phyloP scores from a whole-genome alignment of 2,113 vertebrate species.

The Phrynocephalus versicolor region DNA sequence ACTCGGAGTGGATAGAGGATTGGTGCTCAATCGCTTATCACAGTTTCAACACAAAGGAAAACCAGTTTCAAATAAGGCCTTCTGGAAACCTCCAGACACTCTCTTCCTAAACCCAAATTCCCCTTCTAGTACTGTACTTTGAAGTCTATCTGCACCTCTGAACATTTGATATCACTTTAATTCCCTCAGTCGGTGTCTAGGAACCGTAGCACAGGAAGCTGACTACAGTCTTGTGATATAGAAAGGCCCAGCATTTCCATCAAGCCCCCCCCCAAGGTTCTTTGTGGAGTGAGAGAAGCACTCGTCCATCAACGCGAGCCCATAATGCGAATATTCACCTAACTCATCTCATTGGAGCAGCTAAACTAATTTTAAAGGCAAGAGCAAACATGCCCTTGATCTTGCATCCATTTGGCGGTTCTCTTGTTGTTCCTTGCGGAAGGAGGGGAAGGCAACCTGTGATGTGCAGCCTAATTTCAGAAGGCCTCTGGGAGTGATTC shows the following conservation, averaged over 20 bases:
- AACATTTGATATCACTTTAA: neutral
- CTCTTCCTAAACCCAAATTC: neutral
- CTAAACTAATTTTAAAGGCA: neutral
- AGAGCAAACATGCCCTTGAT: neutral
- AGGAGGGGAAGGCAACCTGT: neutral
- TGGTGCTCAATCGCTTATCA: neutral
- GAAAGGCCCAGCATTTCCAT: too few species aligned
- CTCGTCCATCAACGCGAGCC: too few species aligned
- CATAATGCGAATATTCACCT: neutral
- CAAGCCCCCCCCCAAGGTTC: neutral
- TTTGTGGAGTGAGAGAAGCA: slow-evolving; percentile 1
- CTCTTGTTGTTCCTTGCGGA: neutral
- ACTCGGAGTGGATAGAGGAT: neutral
- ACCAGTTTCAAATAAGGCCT: neutral
- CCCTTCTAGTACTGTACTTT: neutral
- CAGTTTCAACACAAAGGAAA: neutral
- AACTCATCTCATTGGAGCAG: neutral
- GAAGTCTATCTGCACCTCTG: neutral
- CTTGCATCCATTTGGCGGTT: neutral
- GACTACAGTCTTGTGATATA: neutral
- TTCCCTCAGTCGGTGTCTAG: neutral
- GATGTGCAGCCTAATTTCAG: too few species aligned
- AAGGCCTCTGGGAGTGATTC: too few species aligned
- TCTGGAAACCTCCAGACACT: neutral
- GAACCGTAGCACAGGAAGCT: neutral